Conservation (phyloP, 2,113 vertebrate species). For the Ameiurus melas region DNA sequence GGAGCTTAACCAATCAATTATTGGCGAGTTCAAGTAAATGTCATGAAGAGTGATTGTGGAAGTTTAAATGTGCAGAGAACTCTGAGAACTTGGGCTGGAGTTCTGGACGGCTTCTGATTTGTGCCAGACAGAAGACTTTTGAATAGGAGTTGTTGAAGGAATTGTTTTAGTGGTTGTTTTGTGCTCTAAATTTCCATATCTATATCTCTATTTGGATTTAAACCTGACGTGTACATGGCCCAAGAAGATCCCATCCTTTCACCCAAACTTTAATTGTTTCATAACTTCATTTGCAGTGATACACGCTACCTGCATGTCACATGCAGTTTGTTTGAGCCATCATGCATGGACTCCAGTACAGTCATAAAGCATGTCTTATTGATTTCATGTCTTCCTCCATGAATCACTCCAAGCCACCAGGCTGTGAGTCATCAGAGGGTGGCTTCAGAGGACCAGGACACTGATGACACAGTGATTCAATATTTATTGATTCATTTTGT, state of each 20-base stretch:
- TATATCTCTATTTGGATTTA: background rate
- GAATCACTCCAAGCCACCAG: constrained; percentile 5
- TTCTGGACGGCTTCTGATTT: background rate
- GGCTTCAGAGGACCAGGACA: background rate
- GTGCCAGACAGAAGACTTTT: background rate
- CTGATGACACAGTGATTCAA: background rate
- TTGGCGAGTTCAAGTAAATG: background rate
- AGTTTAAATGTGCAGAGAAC: background rate
- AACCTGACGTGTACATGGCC: background rate
- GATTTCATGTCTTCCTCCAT: background rate
- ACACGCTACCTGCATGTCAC: background rate
- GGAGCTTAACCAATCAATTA: background rate
- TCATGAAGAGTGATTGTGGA: background rate
- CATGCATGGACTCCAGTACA: background rate
- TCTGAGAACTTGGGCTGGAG: background rate
- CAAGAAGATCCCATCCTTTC: background rate
- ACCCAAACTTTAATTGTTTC: background rate
- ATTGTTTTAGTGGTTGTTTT: background rate
- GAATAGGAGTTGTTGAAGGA: background rate
- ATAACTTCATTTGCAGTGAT: background rate
- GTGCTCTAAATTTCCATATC: background rate
- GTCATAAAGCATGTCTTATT: background rate
- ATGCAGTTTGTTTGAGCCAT: background rate
- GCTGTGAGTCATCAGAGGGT: background rate
- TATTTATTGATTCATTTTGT: background rate